phyloP scores from a whole-genome alignment of 2,113 vertebrate species.

The Otocyon megalotis region DNA sequence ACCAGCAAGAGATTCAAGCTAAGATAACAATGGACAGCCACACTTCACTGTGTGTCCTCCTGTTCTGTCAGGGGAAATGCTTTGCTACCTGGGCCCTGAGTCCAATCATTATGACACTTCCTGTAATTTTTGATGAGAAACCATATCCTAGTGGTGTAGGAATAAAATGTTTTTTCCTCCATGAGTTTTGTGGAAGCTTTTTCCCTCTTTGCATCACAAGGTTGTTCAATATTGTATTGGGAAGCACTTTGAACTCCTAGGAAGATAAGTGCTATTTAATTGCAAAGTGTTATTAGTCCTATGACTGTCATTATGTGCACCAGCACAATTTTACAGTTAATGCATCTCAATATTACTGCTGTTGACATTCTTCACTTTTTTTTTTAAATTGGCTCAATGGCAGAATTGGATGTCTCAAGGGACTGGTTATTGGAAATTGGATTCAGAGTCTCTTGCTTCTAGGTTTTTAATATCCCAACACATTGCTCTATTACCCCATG shows the following conservation, averaged over 20 bases:
- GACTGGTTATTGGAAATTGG: conserved; percentile 76
- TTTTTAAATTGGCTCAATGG: conserved; percentile 45
- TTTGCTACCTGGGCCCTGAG: background rate
- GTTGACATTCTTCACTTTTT: conserved; percentile 74
- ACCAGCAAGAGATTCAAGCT: background rate
- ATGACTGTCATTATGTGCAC: conserved; percentile 54
- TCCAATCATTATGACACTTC: background rate
- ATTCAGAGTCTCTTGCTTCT: conserved; percentile 70
- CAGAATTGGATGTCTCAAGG: conserved; percentile 66
- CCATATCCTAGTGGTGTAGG: background rate
- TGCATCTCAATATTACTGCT: conserved; percentile 74
- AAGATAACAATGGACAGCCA: background rate
- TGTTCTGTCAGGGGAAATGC: background rate
- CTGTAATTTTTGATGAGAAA: background rate
- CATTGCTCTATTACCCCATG: conserved; percentile 22
- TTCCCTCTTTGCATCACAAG: conserved; percentile 8
- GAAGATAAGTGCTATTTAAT: conserved; percentile 80
- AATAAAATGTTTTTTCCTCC: background rate
- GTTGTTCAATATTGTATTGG: conserved; percentile 66
- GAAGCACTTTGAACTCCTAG: conserved; percentile 77
- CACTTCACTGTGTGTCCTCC: background rate
- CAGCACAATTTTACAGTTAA: conserved; percentile 75
- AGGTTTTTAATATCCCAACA: conserved; percentile 64
- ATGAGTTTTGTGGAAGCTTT: conserved; percentile 34
- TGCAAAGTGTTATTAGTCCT: conserved; percentile 80